Evolutionary conservation across 1,140 invertebrate species (phyloP).

Genomic region (Euwallacea similis): DNA sequence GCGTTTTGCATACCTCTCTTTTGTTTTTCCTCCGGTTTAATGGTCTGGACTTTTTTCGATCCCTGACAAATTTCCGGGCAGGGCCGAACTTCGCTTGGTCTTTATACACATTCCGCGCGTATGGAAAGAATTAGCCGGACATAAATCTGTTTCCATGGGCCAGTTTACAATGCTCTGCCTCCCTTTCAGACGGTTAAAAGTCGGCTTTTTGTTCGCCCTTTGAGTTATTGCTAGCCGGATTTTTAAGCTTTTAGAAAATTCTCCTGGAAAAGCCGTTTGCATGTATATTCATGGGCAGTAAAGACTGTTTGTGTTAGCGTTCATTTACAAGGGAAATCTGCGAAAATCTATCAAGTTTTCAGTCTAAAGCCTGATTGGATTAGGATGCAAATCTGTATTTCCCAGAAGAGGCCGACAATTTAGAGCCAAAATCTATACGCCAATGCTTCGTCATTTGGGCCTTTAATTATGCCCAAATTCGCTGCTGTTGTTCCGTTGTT

Average conservation of each 20-base stretch:
- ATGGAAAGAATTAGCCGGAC: constrained; percentile 24
- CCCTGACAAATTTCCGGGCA: constrained; percentile 24
- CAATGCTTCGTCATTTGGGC: neutral
- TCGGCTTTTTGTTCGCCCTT: neutral
- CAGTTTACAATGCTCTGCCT: constrained; percentile 12
- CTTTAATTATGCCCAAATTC: constrained; percentile 17
- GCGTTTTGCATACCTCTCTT: constrained; percentile 25
- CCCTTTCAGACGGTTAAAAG: constrained; percentile 12
- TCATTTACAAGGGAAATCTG: too few species aligned
- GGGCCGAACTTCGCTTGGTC: constrained; percentile 9
- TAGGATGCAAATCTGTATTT: too few species aligned
- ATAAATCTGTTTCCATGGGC: constrained; percentile 19
- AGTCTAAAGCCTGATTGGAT: too few species aligned
- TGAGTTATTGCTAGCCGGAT: too few species aligned
- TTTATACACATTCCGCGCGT: constrained; percentile 18
- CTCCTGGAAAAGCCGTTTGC: too few species aligned
- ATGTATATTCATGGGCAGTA: too few species aligned
- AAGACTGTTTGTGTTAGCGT: too few species aligned
- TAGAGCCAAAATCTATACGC: too few species aligned
- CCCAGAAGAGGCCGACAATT: too few species aligned
- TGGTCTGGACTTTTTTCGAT: constrained; percentile 17
- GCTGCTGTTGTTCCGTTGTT: neutral
- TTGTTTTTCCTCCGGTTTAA: constrained; percentile 21
- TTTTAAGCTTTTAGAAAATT: too few species aligned
- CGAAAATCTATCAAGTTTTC: too few species aligned